Conservation (phyloP, 2,888 invertebrate species). For the Clanis bilineata region DNA sequence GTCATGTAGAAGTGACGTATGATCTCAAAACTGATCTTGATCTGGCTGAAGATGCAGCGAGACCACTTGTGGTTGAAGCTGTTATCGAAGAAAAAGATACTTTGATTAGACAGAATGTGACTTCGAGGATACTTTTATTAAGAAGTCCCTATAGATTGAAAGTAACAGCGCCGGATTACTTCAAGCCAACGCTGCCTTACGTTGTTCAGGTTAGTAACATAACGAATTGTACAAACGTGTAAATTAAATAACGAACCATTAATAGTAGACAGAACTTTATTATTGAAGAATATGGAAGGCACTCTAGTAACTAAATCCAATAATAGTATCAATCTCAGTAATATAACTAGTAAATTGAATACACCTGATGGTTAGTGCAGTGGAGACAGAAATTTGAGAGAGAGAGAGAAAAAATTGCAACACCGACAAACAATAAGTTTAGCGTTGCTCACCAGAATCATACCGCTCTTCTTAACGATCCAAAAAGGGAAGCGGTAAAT, state of each 20-base stretch:
- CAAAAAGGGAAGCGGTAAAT: no score
- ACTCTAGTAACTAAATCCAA: no score
- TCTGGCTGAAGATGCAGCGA: slow-evolving; percentile 88
- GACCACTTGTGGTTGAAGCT: slow-evolving; percentile 92
- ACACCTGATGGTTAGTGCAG: no score
- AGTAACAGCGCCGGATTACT: slow-evolving; percentile 91
- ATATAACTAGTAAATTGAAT: no score
- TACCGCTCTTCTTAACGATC: no score
- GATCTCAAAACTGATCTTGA: slow-evolving; percentile 88
- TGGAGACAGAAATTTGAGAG: no score
- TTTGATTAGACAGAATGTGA: slow-evolving; percentile 90
- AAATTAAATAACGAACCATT: not conserved
- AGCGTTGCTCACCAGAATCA: no score
- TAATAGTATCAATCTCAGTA: no score
- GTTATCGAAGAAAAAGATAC: slow-evolving; percentile 95
- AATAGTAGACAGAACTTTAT: no score
- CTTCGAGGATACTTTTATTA: slow-evolving; percentile 84
- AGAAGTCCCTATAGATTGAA: slow-evolving; percentile 83
- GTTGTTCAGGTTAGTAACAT: slow-evolving; percentile 83
- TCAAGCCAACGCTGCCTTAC: slow-evolving; percentile 93
- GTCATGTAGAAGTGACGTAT: slow-evolving; percentile 86
- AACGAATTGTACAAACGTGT: not conserved
- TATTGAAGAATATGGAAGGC: no score
- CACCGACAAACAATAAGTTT: no score
- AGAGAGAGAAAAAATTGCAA: no score